phyloP scores from a whole-genome alignment of 2,113 vertebrate genomes.

The Lamprologus tigripictilis region DNA sequence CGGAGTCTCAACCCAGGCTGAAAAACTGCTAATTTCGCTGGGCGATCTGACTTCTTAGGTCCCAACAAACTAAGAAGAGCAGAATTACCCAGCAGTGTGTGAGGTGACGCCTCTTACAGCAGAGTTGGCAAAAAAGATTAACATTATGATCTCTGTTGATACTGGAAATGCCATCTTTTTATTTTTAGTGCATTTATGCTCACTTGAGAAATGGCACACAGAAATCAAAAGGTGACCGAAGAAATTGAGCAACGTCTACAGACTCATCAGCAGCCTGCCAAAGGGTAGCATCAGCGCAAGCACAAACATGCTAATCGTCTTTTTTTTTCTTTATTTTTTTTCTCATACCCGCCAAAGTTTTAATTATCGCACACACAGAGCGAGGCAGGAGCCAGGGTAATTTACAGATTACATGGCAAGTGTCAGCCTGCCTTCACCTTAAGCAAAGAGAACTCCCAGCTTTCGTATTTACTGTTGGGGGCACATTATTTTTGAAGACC shows the following conservation, averaged over 20 bases:
- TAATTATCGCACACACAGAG: slow-evolving; percentile 51
- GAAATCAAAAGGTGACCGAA: background rate
- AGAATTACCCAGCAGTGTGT: background rate
- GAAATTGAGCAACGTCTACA: background rate
- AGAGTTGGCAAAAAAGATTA: background rate
- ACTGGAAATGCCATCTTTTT: background rate
- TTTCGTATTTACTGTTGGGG: background rate
- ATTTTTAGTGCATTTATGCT: background rate
- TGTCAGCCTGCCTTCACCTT: slow-evolving; percentile 50
- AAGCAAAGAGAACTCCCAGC: slow-evolving; percentile 36
- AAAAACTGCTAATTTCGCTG: background rate
- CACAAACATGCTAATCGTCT: slow-evolving; percentile 62
- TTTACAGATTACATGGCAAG: slow-evolving; percentile 63
- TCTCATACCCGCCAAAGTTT: slow-evolving; percentile 50
- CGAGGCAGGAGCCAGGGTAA: slow-evolving; percentile 42
- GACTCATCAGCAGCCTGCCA: slow-evolving; percentile 15
- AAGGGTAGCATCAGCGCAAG: slow-evolving; percentile 58
- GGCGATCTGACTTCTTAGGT: background rate
- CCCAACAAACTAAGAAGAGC: slow-evolving; percentile 13
- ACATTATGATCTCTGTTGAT: background rate
- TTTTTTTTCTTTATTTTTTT: background rate
- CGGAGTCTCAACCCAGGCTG: background rate
- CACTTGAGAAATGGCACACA: background rate
- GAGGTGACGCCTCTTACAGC: background rate
- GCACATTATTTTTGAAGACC: background rate